These are phyloP conservation scores for Muscicapa adusta DNA, from an alignment of 2,113 vertebrate species.

Conservation along the genomic window DNA sequence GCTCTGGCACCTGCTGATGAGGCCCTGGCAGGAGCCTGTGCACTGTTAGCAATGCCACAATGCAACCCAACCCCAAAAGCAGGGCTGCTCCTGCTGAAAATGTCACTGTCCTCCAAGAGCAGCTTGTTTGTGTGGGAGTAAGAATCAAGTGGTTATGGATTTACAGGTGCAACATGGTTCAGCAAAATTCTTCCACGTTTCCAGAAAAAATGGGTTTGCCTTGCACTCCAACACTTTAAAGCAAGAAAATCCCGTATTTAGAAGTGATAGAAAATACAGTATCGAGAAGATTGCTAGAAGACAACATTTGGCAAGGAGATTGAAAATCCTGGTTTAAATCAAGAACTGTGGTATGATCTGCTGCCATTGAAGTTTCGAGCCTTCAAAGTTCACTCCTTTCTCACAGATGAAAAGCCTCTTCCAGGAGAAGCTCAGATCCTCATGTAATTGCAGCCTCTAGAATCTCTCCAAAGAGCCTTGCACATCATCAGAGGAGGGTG, in stretches of 20 bases:
- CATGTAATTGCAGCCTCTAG: fast-evolving
- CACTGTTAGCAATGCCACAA: background rate
- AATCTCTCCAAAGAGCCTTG: background rate
- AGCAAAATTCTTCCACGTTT: background rate
- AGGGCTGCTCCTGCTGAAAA: background rate
- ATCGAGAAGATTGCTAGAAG: background rate
- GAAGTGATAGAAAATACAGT: background rate
- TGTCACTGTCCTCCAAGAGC: background rate
- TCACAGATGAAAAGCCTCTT: background rate
- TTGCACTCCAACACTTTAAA: background rate
- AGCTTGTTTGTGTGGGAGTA: background rate
- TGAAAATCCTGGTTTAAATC: background rate
- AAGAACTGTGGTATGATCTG: background rate
- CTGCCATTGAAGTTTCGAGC: background rate
- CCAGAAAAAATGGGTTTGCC: background rate
- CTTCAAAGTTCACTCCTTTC: background rate
- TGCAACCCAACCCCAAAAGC: background rate
- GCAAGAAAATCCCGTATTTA: background rate
- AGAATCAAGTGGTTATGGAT: background rate
- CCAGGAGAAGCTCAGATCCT: background rate
- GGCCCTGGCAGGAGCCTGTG: fast-evolving
- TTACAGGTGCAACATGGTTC: fast-evolving
- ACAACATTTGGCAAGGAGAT: background rate
- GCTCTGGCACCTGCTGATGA: background rate
- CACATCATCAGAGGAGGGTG: fast-evolving